phyloP scores from a whole-genome alignment of 30 jellyfish, hydroid and myxozoan genomes.

The Clytia hemisphaerica region DNA sequence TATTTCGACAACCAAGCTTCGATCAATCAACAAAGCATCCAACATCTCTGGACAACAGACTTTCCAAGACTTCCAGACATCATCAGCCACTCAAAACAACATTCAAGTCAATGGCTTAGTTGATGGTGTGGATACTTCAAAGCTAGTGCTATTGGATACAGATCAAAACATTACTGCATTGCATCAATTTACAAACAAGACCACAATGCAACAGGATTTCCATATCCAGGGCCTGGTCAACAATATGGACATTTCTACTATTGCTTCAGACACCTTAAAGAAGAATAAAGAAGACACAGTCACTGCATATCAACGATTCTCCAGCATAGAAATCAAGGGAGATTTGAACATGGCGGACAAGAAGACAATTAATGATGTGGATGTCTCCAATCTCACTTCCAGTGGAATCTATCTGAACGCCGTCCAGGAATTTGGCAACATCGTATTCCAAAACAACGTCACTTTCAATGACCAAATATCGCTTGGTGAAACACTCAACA shows the following conservation, averaged over 20 bases:
- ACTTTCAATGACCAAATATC: neutral
- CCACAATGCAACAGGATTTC: constrained; percentile 31
- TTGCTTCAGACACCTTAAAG: constrained; percentile 38
- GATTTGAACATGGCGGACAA: constrained; percentile 31
- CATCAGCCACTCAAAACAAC: neutral
- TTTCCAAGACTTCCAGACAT: neutral
- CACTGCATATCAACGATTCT: constrained; percentile 38
- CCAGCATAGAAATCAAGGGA: constrained; percentile 20
- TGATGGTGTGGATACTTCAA: constrained; percentile 48
- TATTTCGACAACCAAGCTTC: neutral
- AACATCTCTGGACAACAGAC: constrained; percentile 57
- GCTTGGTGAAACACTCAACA: neutral
- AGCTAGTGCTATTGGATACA: constrained; percentile 11
- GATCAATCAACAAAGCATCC: constrained; percentile 37
- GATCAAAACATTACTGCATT: constrained; percentile 38
- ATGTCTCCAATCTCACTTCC: constrained; percentile 55
- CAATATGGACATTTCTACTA: constrained; percentile 51
- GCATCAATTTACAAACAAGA: neutral
- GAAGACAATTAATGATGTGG: constrained; percentile 49
- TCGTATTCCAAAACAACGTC: constrained; percentile 14
- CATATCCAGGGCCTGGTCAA: constrained; percentile 42
- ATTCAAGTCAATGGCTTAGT: constrained; percentile 37
- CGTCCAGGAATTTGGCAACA: neutral
- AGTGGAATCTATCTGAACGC: constrained; percentile 11
- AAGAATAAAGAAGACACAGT: constrained; percentile 26